Base-by-base conservation (phyloP, 2,888 invertebrate species). In the Microctonus aethiopoides region DNA sequence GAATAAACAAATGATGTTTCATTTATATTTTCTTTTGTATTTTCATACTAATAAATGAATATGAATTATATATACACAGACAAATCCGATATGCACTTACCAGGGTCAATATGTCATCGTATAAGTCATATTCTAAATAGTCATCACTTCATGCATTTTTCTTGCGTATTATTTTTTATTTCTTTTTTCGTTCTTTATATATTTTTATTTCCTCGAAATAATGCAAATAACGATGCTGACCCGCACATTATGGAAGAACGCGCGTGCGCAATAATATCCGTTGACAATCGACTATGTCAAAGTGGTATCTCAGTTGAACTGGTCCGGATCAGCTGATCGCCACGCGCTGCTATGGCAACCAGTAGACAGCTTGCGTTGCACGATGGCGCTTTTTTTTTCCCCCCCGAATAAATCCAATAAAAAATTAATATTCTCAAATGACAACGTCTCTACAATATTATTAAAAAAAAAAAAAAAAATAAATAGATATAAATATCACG, bases 321-420 rank as follows among this genome's bases (percentile, higher is more conserved):
- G 63, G 70, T 64, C 74, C 71, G 67, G 80, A 83, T 84, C 85
- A 85, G 85, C 85, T 85, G 85, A 84, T 84, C 80, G 81, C 79
- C 83, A 84, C 81, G 84, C 83, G 81, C 78, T 81, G 74, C 82
- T 81, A 79, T 78, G 79, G 78, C 75, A 79, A 80, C 79, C 76
- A 75, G 73, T 67, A 68, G 71, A 73, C 57, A 70, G 41, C 59
- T 68, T 66, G 72, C 70, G 71, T 70, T 68, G 70, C 74, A 70
- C 67, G 67, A 41, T 57, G 62, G 73, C 70, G 72, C 68, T 68
- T 72, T n/a, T n/a, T n/a, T n/a, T n/a, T n/a, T n/a, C n/a, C n/a
- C n/a, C n/a, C n/a, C n/a, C 66, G 65, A 71, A 60, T 34, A 41
- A 56, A 29, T 46, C 10, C 1, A 10, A 57, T 46, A 62, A 41